Base-by-base conservation (phyloP, 2,797 vertebrate genomes). In the Leptoclinus maculatus region DNA sequence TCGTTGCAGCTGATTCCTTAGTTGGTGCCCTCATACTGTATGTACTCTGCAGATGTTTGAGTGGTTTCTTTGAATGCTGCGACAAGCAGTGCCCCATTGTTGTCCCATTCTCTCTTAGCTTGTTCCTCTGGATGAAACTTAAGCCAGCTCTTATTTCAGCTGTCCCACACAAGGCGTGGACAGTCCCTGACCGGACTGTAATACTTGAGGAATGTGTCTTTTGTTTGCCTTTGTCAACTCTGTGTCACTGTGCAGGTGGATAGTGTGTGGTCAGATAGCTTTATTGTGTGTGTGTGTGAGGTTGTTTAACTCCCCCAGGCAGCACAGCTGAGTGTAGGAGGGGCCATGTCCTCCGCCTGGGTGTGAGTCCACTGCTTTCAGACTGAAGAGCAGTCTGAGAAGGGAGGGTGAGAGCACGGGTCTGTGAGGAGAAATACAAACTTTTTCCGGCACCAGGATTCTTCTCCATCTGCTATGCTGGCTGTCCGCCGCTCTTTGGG, bases 261-360 rank as follows among this genome's bases (percentile, higher is more conserved):
- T 90, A 70, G 41, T 81, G 82, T 53, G 74, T 81, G 87, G 84
- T 93, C 85, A 79, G 75, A 82, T 92, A 81, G 80, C 86, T 66
- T 81, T 14, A 74, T 57, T 74, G 79, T 76, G 67, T 71, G 54
- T 64, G 27, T 74, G 51, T 78, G 69, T 74, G 79, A 67, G 85
- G 19, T 45, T 47, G 74, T 88, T 84, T 71, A 76, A 91, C 91
- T 88, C 88, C 92, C 90, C 85, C 90, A 68, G 87, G 86, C 91
- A 62, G 88, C 89, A 89, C 92, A 93, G 91, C 92, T 93, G 90
- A 93, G 86, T 84, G 94, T 94, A 80, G 95, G 95, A 94, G 95
- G 94, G 91, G 93, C 92, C 57, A 65, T 80, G 83, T 85, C 88
- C 90, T 88, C 87, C 70, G 90, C 78, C 79, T 92, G 90, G 83